These are phyloP conservation scores for Samia ricini DNA, from an alignment of 1,140 invertebrate genomes.

Conservation along the genomic window DNA sequence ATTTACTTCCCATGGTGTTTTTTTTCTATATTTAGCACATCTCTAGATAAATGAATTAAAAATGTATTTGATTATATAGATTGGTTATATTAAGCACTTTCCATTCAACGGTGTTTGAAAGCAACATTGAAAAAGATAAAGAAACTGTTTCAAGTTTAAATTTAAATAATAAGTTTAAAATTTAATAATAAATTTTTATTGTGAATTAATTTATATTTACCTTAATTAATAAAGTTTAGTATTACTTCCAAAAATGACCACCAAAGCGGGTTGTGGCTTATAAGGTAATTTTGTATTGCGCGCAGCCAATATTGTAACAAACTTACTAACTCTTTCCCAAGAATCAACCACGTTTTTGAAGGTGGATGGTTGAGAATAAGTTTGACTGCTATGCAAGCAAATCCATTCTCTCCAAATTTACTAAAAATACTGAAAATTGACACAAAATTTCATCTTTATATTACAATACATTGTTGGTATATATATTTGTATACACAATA, in stretches of 20 bases:
- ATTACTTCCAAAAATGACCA: conserved; percentile 49
- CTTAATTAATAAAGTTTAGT: conserved; percentile 47
- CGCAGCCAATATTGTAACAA: conserved; percentile 55
- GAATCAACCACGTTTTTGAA: conserved; percentile 50
- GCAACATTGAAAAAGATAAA: too few relatives aligned
- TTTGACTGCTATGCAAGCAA: conserved; percentile 37
- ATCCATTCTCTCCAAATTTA: conserved; percentile 50
- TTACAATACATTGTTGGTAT: too few relatives aligned
- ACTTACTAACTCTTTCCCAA: conserved; percentile 44
- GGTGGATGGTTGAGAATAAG: conserved; percentile 37
- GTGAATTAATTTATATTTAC: conserved; percentile 24
- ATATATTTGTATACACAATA: too few relatives aligned
- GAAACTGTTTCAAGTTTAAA: too few relatives aligned
- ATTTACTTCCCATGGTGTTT: too few relatives aligned
- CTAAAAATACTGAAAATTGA: conserved; percentile 51
- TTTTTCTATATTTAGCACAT: too few relatives aligned
- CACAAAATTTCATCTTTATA: too few relatives aligned
- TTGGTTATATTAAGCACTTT: too few relatives aligned
- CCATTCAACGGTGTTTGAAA: too few relatives aligned
- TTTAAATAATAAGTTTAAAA: too few relatives aligned
- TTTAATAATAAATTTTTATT: neutral
- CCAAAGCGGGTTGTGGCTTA: conserved; percentile 41
- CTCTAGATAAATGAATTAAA: too few relatives aligned
- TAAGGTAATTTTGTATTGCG: conserved; percentile 44
- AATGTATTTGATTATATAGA: too few relatives aligned